phyloP scores from a whole-genome alignment of 1,140 invertebrate genomes.

The Drosophila bipectinata region DNA sequence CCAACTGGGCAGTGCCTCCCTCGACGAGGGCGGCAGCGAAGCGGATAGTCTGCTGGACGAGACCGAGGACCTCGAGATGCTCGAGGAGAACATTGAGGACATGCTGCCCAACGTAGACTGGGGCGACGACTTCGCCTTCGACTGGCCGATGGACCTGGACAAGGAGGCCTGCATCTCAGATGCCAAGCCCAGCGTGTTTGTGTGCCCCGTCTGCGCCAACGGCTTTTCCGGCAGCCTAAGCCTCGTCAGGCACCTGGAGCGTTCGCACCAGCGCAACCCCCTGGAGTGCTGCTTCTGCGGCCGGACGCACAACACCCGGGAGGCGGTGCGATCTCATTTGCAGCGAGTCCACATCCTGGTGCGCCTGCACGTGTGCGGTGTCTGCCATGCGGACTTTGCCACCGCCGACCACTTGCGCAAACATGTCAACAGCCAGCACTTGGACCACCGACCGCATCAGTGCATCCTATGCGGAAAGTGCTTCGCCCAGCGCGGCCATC shows the following conservation, averaged over 20 bases:
- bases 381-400: constrained; percentile 57
- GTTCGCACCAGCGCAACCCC: constrained; percentile 33
- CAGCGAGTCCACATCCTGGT: constrained; percentile 62
- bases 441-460: constrained; percentile 22
- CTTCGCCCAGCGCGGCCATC: constrained; percentile 53
- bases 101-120: constrained; percentile 60
- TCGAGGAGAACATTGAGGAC: constrained; percentile 71
- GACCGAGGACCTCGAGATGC: constrained; percentile 66
- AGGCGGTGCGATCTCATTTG: constrained; percentile 54
- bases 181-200: constrained; percentile 50
- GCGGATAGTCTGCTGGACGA: constrained; percentile 51
- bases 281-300: constrained; percentile 61
- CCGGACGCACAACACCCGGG: constrained; percentile 49
- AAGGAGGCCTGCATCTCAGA: constrained; percentile 61
- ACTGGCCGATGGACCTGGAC: constrained; percentile 61
- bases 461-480: constrained; percentile 53
- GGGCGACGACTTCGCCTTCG: constrained; percentile 67
- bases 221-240: constrained; percentile 62
- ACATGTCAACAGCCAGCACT: constrained; percentile 48
- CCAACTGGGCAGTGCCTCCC: constrained; percentile 10
- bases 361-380: constrained; percentile 46
- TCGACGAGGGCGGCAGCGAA: constrained; percentile 12
- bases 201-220: constrained; percentile 67
- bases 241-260: constrained; percentile 48
- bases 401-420: constrained; percentile 64